Evolutionary conservation across 1,140 invertebrate genomes (phyloP).

Genomic region (Maconellicoccus hirsutus): DNA sequence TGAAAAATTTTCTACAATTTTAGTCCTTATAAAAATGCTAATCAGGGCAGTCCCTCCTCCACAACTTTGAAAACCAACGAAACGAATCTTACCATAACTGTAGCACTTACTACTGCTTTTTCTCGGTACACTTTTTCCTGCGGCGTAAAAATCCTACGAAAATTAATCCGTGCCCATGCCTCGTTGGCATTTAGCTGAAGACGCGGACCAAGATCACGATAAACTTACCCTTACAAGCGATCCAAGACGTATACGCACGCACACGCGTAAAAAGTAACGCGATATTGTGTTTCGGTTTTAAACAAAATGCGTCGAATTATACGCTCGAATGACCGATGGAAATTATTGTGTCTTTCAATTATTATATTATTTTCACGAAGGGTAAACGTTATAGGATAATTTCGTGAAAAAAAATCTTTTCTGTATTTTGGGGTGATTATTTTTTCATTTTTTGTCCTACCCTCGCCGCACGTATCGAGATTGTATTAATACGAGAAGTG

Average conservation of each 20-base stretch:
- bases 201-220: conserved; percentile 4
- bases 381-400: conserved; percentile 20
- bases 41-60: too few relatives aligned
- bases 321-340: conserved; percentile 10
- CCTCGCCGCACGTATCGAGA: not conserved
- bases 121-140: too few relatives aligned
- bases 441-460: conserved; percentile 4
- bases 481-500: not conserved
- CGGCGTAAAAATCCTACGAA: not conserved
- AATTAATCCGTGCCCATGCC: not conserved
- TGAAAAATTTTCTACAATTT: too few relatives aligned
- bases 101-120: too few relatives aligned
- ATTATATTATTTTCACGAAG: conserved; percentile 21
- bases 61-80: too few relatives aligned
- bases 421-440: conserved; percentile 14
- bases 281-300: conserved; percentile 21
- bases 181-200: not conserved
- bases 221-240: conserved; percentile 14
- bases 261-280: conserved; percentile 12
- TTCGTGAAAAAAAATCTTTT: conserved; percentile 15
- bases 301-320: conserved; percentile 19
- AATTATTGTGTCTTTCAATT: conserved; percentile 22
- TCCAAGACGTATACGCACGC: not conserved
- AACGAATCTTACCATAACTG: too few relatives aligned
- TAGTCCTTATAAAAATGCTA: too few relatives aligned